These are phyloP conservation scores for Hexactinellida sp. DNA, from an alignment of 37 sponge, comb jelly and placozoan genomes.

Conservation along the genomic window DNA sequence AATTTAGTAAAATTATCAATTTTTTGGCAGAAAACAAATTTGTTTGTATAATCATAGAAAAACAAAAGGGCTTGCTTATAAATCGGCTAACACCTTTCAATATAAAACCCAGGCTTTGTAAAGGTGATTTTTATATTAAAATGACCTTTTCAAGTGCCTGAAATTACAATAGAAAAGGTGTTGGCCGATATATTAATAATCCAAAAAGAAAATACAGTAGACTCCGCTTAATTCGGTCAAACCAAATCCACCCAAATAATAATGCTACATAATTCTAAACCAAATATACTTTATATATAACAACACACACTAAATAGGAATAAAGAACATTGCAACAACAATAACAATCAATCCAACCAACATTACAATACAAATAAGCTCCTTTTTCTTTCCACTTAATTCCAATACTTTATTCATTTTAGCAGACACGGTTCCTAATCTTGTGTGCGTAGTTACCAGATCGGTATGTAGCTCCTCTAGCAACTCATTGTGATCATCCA, in stretches of 20 bases:
- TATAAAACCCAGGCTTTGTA: too few relatives aligned
- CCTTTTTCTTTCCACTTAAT: conserved; percentile 14
- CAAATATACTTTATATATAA: background rate
- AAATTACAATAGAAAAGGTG: too few relatives aligned
- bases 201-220: background rate
- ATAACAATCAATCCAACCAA: background rate
- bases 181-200: too few relatives aligned
- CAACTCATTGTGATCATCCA: conserved; percentile 11
- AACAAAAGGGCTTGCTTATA: too few relatives aligned
- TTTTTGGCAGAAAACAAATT: too few relatives aligned
- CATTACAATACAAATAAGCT: background rate
- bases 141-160: too few relatives aligned
- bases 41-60: too few relatives aligned
- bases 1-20: background rate
- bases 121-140: too few relatives aligned
- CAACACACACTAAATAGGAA: background rate
- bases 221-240: background rate
- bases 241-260: background rate
- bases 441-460: background rate
- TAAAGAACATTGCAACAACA: background rate
- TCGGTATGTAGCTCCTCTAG: background rate
- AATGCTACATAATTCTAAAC: background rate
- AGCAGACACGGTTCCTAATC: background rate
- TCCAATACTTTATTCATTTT: conserved; percentile 10
- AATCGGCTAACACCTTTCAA: too few relatives aligned